Base-by-base conservation (phyloP, 64 coral and sea anemone species). In the Pocillopora verrucosa region DNA sequence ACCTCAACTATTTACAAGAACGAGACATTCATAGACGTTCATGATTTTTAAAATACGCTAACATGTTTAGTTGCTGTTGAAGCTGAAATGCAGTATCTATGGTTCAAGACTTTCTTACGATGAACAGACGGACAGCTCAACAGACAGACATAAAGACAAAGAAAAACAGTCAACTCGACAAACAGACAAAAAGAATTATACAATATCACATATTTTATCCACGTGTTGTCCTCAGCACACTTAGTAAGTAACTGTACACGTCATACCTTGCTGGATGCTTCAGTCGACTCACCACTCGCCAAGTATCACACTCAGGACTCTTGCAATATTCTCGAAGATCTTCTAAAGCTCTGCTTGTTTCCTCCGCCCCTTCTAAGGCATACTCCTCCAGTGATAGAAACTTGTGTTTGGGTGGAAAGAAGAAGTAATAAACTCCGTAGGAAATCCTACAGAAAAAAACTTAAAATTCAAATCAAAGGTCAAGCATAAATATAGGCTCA, bases 301-400 rank as follows among this genome's bases (percentile, higher is more conserved):
- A 99, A 9, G 93, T 68, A 37, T 99, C 80, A 45, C 97, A 99
- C 2, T 99, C 97, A 57, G 97, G 97, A n/a, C 97, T 99, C 37
- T 79, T 95, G 73, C 97, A 99, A 72, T 95, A 95, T 74, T 95
- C 90, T 86, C 94, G 87, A 16, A 99, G 89, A 37, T 92, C 34
- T 13, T 91, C 22, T 34, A 99, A 91, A 38, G 97, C 97, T 59
- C 82, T 60, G 12, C 56, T 87, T 13, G 97, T 99, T 73, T 93
- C 94, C 14, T 69, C 70, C 1, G 56, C 25, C 60, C 84, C 89
- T 80, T 99, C 90, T 16, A 56, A 13, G 22, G 74, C 68, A 72
- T 80, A 99, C 60, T 99, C 97, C 17, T 95, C 88, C 61, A 73
- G 63, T 19, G 97, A 87, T 61, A 99, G 60, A 60, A 95, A 91